phyloP scores from a whole-genome alignment of 2,797 vertebrate genomes.

The Nothura maculosa region DNA sequence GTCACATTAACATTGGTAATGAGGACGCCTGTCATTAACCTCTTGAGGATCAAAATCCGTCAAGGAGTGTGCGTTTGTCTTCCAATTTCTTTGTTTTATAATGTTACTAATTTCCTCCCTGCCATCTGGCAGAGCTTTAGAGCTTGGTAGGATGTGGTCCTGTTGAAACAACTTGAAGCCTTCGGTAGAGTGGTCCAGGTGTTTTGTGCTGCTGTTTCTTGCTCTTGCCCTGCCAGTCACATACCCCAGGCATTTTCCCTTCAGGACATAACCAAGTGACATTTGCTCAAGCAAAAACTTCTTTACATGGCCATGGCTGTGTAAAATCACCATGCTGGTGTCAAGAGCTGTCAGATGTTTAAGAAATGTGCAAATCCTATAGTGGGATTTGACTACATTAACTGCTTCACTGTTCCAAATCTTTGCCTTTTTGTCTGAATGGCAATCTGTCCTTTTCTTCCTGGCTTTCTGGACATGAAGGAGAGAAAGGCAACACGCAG shows the following conservation, averaged over 20 bases:
- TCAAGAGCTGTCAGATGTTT: background rate
- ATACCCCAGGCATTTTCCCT: background rate
- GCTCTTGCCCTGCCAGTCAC: background rate
- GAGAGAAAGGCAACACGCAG: background rate
- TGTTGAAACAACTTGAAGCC: background rate
- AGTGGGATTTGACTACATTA: background rate
- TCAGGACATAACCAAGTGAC: background rate
- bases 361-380: background rate
- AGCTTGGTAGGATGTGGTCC: background rate
- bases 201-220: constrained; percentile 7
- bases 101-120: background rate
- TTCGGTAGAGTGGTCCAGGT: background rate
- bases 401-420: background rate
- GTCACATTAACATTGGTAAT: background rate
- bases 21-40: background rate
- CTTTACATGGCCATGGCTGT: background rate
- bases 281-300: background rate
- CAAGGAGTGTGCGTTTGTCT: background rate
- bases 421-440: background rate
- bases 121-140: background rate
- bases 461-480: background rate
- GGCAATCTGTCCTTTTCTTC: background rate
- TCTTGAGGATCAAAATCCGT: background rate
- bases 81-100: background rate
- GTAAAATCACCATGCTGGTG: background rate